Conservation (phyloP, 2,888 invertebrate species). For the Ryuthela nishihirai region DNA sequence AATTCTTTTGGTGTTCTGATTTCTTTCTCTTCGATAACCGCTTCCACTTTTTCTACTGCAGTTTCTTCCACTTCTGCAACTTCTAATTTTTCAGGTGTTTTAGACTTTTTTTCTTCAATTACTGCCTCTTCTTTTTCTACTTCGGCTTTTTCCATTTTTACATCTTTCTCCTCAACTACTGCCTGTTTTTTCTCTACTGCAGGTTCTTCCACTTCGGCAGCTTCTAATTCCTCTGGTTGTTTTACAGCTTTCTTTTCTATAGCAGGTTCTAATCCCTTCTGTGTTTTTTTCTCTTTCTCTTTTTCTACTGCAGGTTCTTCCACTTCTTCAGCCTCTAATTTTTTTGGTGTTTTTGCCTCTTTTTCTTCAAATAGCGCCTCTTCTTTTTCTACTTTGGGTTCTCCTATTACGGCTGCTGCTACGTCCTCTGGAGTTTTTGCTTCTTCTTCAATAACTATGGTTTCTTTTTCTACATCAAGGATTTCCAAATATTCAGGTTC, state of each 20-base stretch:
- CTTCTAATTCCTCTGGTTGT: no score
- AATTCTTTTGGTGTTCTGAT: background rate
- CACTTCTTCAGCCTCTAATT: background rate
- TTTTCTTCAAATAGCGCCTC: background rate
- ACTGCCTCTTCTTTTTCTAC: background rate
- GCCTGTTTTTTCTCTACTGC: background rate
- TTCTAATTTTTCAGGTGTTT: constrained; percentile 1
- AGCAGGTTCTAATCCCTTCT: background rate
- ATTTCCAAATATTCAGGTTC: background rate
- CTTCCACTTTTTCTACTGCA: background rate
- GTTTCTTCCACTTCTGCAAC: background rate
- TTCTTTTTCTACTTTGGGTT: background rate
- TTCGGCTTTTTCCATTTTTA: background rate
- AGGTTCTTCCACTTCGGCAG: background rate
- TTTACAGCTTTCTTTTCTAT: no score
- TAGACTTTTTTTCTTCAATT: background rate
- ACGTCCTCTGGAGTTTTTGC: background rate
- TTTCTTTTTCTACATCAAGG: background rate
- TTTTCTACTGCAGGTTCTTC: background rate
- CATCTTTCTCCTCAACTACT: background rate
- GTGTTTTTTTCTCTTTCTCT: background rate
- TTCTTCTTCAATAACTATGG: background rate
- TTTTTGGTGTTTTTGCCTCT: background rate
- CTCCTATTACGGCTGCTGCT: no score
- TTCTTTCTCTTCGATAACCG: constrained; percentile 4